A percentile compares a stretch with the other conserved stretches of the same genome.
phyloP scores from a whole-genome alignment of 2,113 vertebrate species.

The Ictalurus furcatus region DNA sequence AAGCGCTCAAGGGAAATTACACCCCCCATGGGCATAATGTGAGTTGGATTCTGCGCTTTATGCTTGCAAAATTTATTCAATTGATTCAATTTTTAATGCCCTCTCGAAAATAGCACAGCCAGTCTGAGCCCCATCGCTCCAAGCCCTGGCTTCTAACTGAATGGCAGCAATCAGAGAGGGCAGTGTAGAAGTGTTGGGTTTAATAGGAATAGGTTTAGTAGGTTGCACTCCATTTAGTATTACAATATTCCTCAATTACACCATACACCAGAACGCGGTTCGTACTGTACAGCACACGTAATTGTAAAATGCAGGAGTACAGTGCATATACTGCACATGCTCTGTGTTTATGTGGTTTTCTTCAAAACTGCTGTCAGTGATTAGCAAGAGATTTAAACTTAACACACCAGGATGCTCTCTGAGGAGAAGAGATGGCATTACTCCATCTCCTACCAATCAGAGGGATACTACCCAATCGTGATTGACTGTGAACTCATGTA shows the following conservation, averaged over 20 bases:
- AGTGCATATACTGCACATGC: background rate
- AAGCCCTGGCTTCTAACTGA: conserved; percentile 15
- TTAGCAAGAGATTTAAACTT: background rate
- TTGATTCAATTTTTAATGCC: conserved; percentile 50
- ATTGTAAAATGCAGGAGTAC: background rate
- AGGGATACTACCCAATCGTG: background rate
- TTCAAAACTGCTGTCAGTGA: background rate
- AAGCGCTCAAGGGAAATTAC: conserved; percentile 36
- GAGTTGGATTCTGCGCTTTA: conserved; percentile 28
- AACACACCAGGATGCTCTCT: background rate
- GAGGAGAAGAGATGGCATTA: background rate
- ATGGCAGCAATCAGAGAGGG: background rate
- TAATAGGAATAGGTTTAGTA: background rate
- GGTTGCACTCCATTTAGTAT: background rate
- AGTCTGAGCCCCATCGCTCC: background rate
- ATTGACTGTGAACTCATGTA: background rate
- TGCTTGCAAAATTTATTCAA: conserved; percentile 51
- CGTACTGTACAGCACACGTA: background rate
- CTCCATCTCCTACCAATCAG: background rate
- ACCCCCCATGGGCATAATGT: conserved; percentile 16
- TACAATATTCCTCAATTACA: conserved; percentile 1
- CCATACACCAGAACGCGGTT: background rate
- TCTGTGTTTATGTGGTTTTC: background rate
- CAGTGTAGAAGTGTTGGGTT: background rate
- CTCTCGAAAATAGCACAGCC: conserved; percentile 40